Evolutionary conservation across 2,113 vertebrate species (phyloP).

Genomic region (Hippocampus barbouri): DNA sequence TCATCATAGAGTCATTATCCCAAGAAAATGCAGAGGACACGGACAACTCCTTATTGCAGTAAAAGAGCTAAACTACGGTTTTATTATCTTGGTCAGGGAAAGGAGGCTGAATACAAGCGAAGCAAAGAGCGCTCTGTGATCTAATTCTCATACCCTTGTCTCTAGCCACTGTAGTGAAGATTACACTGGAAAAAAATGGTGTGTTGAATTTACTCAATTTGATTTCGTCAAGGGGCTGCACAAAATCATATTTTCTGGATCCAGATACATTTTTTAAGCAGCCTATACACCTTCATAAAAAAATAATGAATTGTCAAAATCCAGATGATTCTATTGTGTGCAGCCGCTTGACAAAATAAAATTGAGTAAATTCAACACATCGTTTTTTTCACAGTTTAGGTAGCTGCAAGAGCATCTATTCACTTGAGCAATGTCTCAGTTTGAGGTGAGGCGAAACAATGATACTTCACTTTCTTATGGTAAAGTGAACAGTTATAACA

Average conservation of each 20-base stretch:
- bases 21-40: conserved; percentile 11
- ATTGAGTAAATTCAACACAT: no score
- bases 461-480: no score
- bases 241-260: no score
- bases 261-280: no score
- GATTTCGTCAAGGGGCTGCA: no score
- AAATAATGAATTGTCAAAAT: no score
- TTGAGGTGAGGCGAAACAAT: background rate
- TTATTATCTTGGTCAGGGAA: background rate
- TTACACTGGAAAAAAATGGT: no score
- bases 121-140: background rate
- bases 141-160: background rate
- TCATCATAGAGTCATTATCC: conserved; percentile 13
- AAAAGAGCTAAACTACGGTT: conserved; percentile 14
- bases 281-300: no score
- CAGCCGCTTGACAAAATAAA: no score
- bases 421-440: background rate
- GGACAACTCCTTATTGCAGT: conserved; percentile 4
- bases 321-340: no score
- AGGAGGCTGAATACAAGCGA: background rate
- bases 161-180: background rate
- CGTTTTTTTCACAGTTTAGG: background rate
- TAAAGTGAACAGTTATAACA: no score
- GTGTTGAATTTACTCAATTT: no score
- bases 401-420: background rate